A percentile compares a stretch with the other conserved stretches of the same genome.
Evolutionary conservation across 2,888 invertebrate genomes (phyloP).

Genomic region (Apomyelois bistriatella): DNA sequence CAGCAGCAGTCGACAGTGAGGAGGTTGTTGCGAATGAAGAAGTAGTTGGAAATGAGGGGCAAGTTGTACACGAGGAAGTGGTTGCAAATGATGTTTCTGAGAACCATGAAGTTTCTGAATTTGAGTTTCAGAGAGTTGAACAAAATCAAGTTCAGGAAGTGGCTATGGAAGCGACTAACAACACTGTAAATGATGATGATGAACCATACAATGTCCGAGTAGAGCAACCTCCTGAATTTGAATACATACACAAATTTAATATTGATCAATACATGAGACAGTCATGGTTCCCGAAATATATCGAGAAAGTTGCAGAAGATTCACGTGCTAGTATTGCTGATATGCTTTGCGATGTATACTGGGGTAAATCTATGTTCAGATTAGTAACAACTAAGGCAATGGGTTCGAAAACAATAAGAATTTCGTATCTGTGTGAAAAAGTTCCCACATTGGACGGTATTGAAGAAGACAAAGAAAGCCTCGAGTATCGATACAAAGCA

Average conservation of each 20-base stretch:
- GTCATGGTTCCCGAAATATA: conserved; percentile 39
- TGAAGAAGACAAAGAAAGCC: not conserved
- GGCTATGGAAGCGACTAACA: not conserved
- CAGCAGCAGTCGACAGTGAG: not conserved
- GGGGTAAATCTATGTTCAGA: conserved; percentile 44
- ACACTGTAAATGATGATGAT: not conserved
- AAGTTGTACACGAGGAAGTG: not conserved
- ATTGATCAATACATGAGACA: conserved; percentile 41
- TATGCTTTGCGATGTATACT: conserved; percentile 40
- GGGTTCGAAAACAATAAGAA: conserved; percentile 34
- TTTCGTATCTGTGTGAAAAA: conserved; percentile 2
- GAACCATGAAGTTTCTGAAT: not conserved
- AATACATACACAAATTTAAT: conserved; percentile 43
- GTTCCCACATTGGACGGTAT: not conserved
- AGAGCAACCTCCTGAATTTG: conserved; percentile 16
- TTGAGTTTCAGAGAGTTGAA: not conserved
- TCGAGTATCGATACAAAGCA: not conserved
- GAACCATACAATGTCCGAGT: not conserved
- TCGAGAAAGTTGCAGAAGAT: conserved; percentile 37
- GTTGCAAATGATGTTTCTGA: not conserved
- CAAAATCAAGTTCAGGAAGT: not conserved
- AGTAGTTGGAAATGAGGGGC: not conserved
- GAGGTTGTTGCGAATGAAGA: not conserved
- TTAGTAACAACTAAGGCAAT: conserved; percentile 37
- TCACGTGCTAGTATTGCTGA: conserved; percentile 32